A percentile compares a stretch with the other conserved stretches of the same genome.
These are phyloP conservation scores for Paramisgurnus dabryanus DNA, from an alignment of 2,113 vertebrate genomes.

Conservation along the genomic window DNA sequence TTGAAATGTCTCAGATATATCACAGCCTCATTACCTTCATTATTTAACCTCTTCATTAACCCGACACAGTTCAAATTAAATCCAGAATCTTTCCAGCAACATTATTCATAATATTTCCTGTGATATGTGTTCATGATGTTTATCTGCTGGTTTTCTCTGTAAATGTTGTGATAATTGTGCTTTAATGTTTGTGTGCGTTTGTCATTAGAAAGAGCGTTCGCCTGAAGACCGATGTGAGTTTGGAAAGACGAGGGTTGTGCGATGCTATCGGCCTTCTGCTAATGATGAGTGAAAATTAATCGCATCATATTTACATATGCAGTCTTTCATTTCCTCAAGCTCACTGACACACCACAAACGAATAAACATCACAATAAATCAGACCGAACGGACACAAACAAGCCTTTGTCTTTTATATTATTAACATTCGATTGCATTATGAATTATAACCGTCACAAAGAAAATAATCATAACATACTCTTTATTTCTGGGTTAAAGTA, in stretches of 20 bases:
- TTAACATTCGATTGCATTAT: no score
- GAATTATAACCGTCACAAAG: no score
- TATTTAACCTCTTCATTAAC: not conserved
- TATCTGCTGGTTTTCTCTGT: not conserved
- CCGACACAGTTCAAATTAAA: not conserved
- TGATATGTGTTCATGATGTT: no score
- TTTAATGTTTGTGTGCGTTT: conserved; percentile 38
- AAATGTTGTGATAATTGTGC: conserved; percentile 49
- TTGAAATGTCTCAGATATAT: conserved; percentile 41
- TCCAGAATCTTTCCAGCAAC: not conserved
- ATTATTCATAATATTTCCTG: not conserved
- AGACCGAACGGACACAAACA: not conserved
- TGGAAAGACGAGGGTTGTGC: not conserved
- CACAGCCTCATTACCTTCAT: not conserved
- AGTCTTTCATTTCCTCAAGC: not conserved
- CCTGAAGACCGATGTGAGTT: not conserved
- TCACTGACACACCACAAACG: not conserved
- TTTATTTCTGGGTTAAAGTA: not conserved
- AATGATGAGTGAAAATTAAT: conserved; percentile 14
- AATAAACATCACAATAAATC: not conserved
- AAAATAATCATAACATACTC: no score
- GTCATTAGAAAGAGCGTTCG: not conserved
- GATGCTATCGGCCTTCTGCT: conserved; percentile 39
- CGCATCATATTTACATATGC: conserved; percentile 3
- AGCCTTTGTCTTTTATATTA: not conserved